phyloP scores from a whole-genome alignment of 2,113 vertebrate genomes.

The Pampusana beccarii region DNA sequence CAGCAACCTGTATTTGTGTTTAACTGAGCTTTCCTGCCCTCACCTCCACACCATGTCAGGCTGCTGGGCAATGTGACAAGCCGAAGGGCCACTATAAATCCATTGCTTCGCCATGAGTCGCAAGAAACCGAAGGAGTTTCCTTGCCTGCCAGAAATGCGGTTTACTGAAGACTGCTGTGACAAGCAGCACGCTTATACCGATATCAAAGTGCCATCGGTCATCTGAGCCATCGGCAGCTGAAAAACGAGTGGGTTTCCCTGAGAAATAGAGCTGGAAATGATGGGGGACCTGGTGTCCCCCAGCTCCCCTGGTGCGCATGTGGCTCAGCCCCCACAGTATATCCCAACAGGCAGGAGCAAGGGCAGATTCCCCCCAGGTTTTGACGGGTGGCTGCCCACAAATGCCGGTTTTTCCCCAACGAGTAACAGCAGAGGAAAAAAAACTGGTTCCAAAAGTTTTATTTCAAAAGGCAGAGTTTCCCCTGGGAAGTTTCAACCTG shows the following conservation, averaged over 20 bases:
- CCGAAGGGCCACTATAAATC: not conserved
- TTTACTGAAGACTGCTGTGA: not conserved
- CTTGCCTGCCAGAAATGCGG: not conserved
- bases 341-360: fast-evolving
- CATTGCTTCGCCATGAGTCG: fast-evolving
- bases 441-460: not conserved
- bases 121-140: not conserved
- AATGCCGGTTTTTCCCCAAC: fast-evolving
- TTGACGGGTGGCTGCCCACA: not conserved
- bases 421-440: not conserved
- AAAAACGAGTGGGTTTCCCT: not conserved
- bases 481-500: not conserved
- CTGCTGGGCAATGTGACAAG: not conserved
- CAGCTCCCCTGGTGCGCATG: not conserved
- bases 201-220: not conserved
- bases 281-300: not conserved
- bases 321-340: no score
- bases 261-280: not conserved
- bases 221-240: not conserved
- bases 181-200: not conserved
- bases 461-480: not conserved
- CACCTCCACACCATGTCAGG: fast-evolving
- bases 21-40: not conserved
- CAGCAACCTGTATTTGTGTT: not conserved
- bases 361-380: not conserved